A percentile compares a stretch with the other conserved stretches of the same genome.
Conservation (phyloP, 2,113 vertebrate species). For the Plotosus lineatus region DNA sequence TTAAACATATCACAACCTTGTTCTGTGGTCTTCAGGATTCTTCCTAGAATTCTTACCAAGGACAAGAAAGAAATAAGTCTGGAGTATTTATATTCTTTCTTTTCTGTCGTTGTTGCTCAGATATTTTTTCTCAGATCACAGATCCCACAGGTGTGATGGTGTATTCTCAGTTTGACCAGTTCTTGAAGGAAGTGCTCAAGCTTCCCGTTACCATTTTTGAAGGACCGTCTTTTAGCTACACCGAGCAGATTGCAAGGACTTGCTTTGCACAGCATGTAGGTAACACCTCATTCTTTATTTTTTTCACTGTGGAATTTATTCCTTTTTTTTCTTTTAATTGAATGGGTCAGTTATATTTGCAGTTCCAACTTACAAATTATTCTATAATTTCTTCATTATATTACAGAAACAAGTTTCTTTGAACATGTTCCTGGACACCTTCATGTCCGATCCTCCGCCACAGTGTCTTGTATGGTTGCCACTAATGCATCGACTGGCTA, state of each 20-base stretch:
- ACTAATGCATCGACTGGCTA: conserved; percentile 95
- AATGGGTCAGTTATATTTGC: background rate
- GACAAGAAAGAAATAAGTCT: background rate
- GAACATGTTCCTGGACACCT: conserved; percentile 94
- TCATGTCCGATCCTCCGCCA: conserved; percentile 96
- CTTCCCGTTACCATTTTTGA: conserved; percentile 94
- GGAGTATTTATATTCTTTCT: background rate
- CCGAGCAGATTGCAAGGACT: conserved; percentile 88
- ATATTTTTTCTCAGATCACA: conserved; percentile 98
- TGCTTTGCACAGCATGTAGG: conserved; percentile 94
- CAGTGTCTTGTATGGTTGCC: conserved; percentile 98
- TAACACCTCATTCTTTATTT: background rate
- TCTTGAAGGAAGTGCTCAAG: conserved; percentile 92
- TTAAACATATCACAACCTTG: background rate
- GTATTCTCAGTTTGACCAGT: conserved; percentile 90
- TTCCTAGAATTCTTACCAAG: background rate
- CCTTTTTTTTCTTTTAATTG: background rate
- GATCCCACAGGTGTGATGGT: conserved; percentile 91
- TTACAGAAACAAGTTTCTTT: conserved; percentile 95
- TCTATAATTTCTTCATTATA: background rate
- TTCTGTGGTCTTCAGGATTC: background rate
- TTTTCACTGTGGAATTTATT: background rate
- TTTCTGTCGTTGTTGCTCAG: conserved; percentile 66
- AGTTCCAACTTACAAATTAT: background rate
- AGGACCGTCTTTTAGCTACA: conserved; percentile 96